Evolutionary conservation across 1,140 invertebrate species (phyloP), one percentile per base, ranked within the genome.

Genomic region (Limonius californicus): DNA sequence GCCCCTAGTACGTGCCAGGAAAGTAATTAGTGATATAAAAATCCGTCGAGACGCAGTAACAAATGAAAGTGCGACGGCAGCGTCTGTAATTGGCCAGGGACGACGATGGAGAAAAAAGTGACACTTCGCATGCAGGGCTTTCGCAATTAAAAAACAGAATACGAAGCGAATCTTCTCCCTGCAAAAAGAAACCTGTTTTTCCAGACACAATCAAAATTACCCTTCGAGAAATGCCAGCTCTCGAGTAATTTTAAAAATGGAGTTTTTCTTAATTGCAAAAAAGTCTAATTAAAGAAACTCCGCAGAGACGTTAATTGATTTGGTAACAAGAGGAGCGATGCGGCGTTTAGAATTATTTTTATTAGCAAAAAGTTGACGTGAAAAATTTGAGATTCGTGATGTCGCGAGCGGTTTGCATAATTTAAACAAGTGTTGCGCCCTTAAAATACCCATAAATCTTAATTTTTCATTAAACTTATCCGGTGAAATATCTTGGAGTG

Each of bases 221-320:
- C 62, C 69, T 68, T 70, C 68, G 66, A 66, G 66, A 65, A 66
- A 62, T 59, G 60, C 66, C 62, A 62, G 63, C 59, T 45, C 57
- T 43, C 56, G 53, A 65, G 70, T 64, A 71, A 71, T 71, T 71
- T 73, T 70, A 68, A 71, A 73, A 73, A 73, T 73, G 70, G 71
- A 63, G 62, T 69, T 69, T 69, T 67, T 68, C 65, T 70, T 68
- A 66, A 68, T 67, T 67, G 67, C 68, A 70, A 72, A 71, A 72
- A 71, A 70, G 63, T 70, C 70, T 70, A 72, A 72, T 72, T 72
- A 72, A 69, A 72, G 69, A 66, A 70, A 69, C 65, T 59, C 59
- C 32, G 55, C 47, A 45, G 30, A 59, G 69, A 70, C 69, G 69
- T 70, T 70, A 70, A 70, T 70, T 70, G 69, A 70, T 70, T 70